phyloP scores from a whole-genome alignment of 35 echinoderm and acorn worm species.

The Antedon bifida region DNA sequence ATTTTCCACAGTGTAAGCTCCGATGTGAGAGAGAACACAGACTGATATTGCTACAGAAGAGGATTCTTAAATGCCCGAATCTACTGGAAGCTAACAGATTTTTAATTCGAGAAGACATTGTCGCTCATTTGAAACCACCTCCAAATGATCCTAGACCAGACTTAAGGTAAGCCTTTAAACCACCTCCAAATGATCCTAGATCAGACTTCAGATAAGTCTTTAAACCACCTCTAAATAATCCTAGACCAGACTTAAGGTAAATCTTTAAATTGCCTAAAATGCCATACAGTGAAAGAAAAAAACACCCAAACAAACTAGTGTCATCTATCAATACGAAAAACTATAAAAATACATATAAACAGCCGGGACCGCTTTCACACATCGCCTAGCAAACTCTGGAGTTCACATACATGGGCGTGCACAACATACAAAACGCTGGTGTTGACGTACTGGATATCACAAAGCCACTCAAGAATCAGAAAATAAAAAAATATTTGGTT shows the following conservation, averaged over 20 bases:
- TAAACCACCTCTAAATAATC: slow-evolving; percentile 14
- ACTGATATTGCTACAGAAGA: slow-evolving; percentile 50
- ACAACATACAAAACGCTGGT: too few relatives aligned
- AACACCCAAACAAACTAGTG: too few relatives aligned
- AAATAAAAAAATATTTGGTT: too few relatives aligned
- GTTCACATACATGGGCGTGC: too few relatives aligned
- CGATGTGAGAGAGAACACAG: slow-evolving; percentile 56
- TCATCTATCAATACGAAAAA: too few relatives aligned
- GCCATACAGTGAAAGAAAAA: too few relatives aligned
- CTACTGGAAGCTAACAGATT: slow-evolving; percentile 78
- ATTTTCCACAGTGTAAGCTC: slow-evolving; percentile 25
- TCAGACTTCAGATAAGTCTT: slow-evolving; percentile 9
- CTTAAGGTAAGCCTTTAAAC: slow-evolving; percentile 20
- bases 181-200: slow-evolving; percentile 6
- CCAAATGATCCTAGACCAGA: slow-evolving; percentile 8
- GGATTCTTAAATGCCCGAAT: slow-evolving; percentile 57
- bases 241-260: slow-evolving; percentile 2
- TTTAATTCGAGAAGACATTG: slow-evolving; percentile 56
- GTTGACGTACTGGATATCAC: too few relatives aligned
- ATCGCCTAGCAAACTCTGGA: too few relatives aligned
- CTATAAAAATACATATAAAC: too few relatives aligned
- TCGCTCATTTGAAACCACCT: slow-evolving; percentile 44
- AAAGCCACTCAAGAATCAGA: too few relatives aligned
- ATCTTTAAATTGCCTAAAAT: too few relatives aligned
- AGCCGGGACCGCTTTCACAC: too few relatives aligned